Evolutionary conservation across 2,888 invertebrate species (phyloP).

Genomic region (Drosophila merina): DNA sequence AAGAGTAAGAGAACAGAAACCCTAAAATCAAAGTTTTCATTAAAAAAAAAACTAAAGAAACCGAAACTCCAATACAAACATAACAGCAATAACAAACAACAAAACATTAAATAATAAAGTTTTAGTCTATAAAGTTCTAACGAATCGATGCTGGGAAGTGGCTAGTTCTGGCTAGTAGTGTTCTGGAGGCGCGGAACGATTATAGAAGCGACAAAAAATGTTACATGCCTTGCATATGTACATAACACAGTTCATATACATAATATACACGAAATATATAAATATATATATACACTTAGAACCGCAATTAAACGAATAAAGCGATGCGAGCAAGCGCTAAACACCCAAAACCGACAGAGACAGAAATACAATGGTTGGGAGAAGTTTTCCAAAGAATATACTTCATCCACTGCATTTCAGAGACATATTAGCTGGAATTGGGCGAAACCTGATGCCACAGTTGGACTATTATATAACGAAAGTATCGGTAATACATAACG

Average conservation of each 20-base stretch:
- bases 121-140: constrained; percentile 30
- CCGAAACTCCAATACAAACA: constrained; percentile 2
- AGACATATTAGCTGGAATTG: not conserved
- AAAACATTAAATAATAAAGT: constrained; percentile 36
- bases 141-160: constrained; percentile 15
- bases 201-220: constrained; percentile 27
- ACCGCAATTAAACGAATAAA: constrained; percentile 41
- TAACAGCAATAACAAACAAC: constrained; percentile 9
- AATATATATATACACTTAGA: constrained; percentile 41
- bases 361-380: constrained; percentile 6
- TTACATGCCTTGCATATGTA: constrained; percentile 65
- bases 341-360: constrained; percentile 27
- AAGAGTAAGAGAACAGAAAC: constrained; percentile 47
- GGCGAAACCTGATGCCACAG: not conserved
- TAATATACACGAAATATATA: constrained; percentile 38
- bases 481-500: too few relatives aligned
- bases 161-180: constrained; percentile 2
- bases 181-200: constrained; percentile 1
- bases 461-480: too few relatives aligned
- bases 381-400: not conserved
- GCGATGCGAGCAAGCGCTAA: constrained; percentile 26
- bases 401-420: too few relatives aligned
- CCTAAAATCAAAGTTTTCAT: constrained; percentile 46
- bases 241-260: constrained; percentile 69
- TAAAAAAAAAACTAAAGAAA: constrained; percentile 34